Evolutionary conservation across 2,888 invertebrate genomes (phyloP).

Genomic region (Leucoptera coffeella): DNA sequence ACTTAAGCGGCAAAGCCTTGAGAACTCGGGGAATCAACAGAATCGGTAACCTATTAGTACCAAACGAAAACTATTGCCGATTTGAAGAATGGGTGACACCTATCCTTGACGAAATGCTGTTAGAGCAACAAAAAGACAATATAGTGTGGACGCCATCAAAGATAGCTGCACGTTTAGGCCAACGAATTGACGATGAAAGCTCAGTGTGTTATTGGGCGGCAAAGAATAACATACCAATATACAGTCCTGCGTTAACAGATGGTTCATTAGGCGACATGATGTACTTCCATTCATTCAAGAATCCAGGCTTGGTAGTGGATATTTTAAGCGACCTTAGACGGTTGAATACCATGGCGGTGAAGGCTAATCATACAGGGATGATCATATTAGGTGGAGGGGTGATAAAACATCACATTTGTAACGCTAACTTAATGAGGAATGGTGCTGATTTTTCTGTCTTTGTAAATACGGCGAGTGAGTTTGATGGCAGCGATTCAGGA

Average conservation of each 20-base stretch:
- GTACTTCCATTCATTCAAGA: conserved; percentile 93
- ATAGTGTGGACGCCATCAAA: conserved; percentile 79
- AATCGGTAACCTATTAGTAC: conserved; percentile 86
- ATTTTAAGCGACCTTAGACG: conserved; percentile 86
- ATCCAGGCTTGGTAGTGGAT: conserved; percentile 89
- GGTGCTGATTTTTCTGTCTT: conserved; percentile 95
- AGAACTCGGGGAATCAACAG: conserved; percentile 84
- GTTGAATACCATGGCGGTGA: conserved; percentile 90
- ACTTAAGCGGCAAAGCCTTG: conserved; percentile 70
- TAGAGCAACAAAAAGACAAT: conserved; percentile 73
- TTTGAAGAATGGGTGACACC: conserved; percentile 99
- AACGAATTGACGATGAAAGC: conserved; percentile 81
- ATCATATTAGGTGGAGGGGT: conserved; percentile 94
- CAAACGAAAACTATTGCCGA: conserved; percentile 95
- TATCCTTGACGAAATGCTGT: conserved; percentile 81
- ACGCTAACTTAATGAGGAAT: conserved; percentile 98
- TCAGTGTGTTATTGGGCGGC: conserved; percentile 98
- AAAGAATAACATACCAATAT: conserved; percentile 94
- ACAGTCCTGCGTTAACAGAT: conserved; percentile 96
- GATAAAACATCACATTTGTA: conserved; percentile 98
- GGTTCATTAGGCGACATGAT: conserved; percentile 98
- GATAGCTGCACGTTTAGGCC: conserved; percentile 66
- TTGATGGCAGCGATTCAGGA: conserved; percentile 96
- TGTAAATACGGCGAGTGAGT: conserved; percentile 92
- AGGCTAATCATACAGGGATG: conserved; percentile 90